A percentile compares a stretch with the other conserved stretches of the same genome.
Conservation (phyloP, 2,888 invertebrate species). For the Nyleta sp. region DNA sequence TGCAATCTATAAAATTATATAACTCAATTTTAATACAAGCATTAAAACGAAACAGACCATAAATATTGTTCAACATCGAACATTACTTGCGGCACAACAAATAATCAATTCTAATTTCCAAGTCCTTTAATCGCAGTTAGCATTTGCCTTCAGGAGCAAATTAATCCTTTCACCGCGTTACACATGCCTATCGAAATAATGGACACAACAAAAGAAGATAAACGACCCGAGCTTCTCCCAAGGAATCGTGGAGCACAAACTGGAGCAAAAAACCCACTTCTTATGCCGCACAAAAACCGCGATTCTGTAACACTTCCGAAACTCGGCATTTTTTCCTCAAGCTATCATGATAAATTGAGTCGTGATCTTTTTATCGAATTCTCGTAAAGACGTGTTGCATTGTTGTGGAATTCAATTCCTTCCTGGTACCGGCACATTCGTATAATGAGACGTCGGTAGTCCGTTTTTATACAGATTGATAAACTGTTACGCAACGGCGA, state of each 20-base stretch:
- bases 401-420: neutral
- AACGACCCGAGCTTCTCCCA: neutral
- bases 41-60: too few species aligned
- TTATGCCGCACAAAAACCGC: neutral
- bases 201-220: slow-evolving; percentile 18
- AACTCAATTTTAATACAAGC: too few species aligned
- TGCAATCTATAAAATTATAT: too few species aligned
- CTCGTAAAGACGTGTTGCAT: neutral
- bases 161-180: slow-evolving; percentile 1
- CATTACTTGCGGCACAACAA: neutral
- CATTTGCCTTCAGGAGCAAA: slow-evolving; percentile 4
- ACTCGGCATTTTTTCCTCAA: neutral
- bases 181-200: slow-evolving; percentile 8
- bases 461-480: slow-evolving; percentile 26
- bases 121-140: neutral
- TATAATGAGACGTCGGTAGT: slow-evolving; percentile 14
- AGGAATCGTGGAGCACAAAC: neutral
- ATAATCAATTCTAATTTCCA: neutral
- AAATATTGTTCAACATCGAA: neutral
- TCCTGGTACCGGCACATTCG: neutral
- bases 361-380: slow-evolving; percentile 2
- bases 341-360: slow-evolving; percentile 20
- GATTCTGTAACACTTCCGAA: slow-evolving; percentile 11
- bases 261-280: neutral
- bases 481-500: slow-evolving; percentile 24